Percentiles rank a stretch among this genome's conserved stretches.
phyloP scores from a whole-genome alignment of 1,140 invertebrate species.

The Euwallacea fornicatus region DNA sequence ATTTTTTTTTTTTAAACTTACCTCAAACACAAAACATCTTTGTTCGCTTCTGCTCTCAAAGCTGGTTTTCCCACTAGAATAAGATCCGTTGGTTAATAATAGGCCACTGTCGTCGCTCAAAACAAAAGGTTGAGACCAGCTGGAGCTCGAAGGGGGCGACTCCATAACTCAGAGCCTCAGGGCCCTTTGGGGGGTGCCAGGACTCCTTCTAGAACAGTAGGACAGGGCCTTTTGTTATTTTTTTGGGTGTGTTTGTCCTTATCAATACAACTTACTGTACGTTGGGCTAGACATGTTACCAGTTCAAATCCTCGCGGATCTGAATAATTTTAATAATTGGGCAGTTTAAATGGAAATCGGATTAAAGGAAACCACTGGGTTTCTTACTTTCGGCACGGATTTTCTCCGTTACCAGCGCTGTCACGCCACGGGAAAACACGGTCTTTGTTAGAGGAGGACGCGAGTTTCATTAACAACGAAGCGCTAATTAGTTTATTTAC shows the following conservation, averaged over 20 bases:
- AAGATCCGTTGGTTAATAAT: conserved; percentile 63
- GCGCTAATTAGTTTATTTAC: conserved; percentile 30
- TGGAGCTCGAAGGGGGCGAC: conserved; percentile 62
- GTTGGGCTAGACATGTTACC: too few relatives aligned
- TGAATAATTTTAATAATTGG: too few relatives aligned
- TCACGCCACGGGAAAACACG: background rate
- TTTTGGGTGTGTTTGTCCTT: too few relatives aligned
- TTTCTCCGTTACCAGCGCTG: background rate
- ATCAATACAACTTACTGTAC: too few relatives aligned
- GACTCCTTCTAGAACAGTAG: too few relatives aligned
- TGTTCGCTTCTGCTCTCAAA: conserved; percentile 57
- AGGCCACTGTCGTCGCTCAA: conserved; percentile 66
- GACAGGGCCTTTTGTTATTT: too few relatives aligned
- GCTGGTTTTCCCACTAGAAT: conserved; percentile 60
- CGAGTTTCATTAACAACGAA: conserved; percentile 23
- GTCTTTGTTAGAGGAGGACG: conserved; percentile 4
- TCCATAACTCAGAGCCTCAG: conserved; percentile 51
- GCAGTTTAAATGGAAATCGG: too few relatives aligned
- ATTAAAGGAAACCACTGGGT: too few relatives aligned
- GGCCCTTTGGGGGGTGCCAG: too few relatives aligned
- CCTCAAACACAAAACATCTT: conserved; percentile 61
- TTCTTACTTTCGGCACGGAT: too few relatives aligned
- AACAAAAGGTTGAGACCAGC: conserved; percentile 61
- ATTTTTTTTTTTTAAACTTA: conserved; percentile 42
- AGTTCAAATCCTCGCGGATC: too few relatives aligned